A percentile compares a stretch with the other conserved stretches of the same genome.
Conservation (phyloP, 2,113 vertebrate genomes). For the Cromileptes altivelis region DNA sequence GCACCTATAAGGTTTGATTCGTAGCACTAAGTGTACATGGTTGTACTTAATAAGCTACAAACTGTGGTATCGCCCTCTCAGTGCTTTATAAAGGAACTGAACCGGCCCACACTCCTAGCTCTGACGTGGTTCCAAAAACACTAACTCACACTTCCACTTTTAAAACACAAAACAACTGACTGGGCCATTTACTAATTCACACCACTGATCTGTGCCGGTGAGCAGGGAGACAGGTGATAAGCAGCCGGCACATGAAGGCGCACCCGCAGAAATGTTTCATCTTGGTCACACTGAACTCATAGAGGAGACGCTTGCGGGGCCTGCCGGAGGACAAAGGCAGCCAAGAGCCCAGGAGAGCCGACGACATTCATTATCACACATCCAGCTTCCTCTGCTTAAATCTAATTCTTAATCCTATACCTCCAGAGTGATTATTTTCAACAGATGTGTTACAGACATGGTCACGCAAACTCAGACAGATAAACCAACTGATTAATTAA, state of each 20-base stretch:
- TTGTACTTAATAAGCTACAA: neutral
- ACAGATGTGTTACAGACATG: conserved; percentile 64
- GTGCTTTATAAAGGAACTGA: neutral
- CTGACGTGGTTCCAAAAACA: neutral
- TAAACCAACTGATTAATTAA: conserved; percentile 87
- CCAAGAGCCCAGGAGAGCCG: conserved; percentile 61
- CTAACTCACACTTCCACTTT: conserved; percentile 13
- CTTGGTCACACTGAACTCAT: conserved; percentile 44
- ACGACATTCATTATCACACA: conserved; percentile 70
- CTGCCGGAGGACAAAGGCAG: conserved; percentile 56
- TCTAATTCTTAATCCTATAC: conserved; percentile 78
- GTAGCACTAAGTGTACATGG: neutral
- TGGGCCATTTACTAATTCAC: conserved; percentile 52
- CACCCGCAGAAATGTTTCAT: conserved; percentile 43
- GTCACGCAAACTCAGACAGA: conserved; percentile 70
- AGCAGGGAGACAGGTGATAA: conserved; percentile 54
- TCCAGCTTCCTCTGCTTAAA: conserved; percentile 61
- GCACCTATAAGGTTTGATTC: neutral
- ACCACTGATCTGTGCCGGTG: conserved; percentile 53
- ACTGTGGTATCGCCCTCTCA: neutral
- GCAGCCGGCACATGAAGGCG: conserved; percentile 43
- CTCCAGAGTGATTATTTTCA: conserved; percentile 77
- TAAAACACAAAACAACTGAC: conserved; percentile 27
- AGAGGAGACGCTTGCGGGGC: conserved; percentile 33
- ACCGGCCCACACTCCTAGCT: neutral